Evolutionary conservation across 2,797 vertebrate genomes (phyloP), one percentile per base, ranked within the genome.

Genomic region (Sebastiscus tertius): DNA sequence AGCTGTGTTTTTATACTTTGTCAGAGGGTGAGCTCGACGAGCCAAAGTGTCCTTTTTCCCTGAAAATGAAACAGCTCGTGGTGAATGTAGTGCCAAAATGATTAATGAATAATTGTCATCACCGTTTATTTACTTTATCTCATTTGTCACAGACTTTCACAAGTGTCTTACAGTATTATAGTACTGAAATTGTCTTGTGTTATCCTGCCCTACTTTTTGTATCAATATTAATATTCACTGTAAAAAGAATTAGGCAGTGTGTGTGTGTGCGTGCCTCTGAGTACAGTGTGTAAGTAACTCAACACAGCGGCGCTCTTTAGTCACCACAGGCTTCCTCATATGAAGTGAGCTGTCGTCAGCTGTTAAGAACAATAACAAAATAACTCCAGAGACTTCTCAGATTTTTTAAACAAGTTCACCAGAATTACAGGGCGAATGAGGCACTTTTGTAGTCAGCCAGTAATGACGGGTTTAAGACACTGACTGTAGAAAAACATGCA

Each of bases 61-160:
- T 73, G 20, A 60, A 75, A 78, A 58, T 63, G 3, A 82, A 36
- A 27, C 65, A 36, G 55, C 56, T 74, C 72, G 12, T 34, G 65
- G 11, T 52, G 34, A 74, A 68, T n/a, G 22, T 56, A 9, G 36
- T 72, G 77, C 49, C 76, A 77, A 65, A 84, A 81, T 77, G 39
- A 77, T 86, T 29, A 75, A 87, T 80, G 66, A 84, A 83, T 81
- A 68, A 71, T 71, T 76, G 79, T 77, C 69, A 70, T 69, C 65
- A 36, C 4, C 1, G 2, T 75, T 82, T 61, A 70, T 75, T 85
- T 75, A 56, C 79, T 71, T 83, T 27, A 72, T 82, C 29, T 79
- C 33, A 52, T 77, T 82, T 88, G 49, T 75, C 61, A 85, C 60
- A 72, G 66, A 72, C 20, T 68, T 26, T 69, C 65, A 73, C 31